These are phyloP conservation scores for Gasterosteus aculeatus DNA, from an alignment of 2,113 vertebrate genomes.

Conservation along the genomic window DNA sequence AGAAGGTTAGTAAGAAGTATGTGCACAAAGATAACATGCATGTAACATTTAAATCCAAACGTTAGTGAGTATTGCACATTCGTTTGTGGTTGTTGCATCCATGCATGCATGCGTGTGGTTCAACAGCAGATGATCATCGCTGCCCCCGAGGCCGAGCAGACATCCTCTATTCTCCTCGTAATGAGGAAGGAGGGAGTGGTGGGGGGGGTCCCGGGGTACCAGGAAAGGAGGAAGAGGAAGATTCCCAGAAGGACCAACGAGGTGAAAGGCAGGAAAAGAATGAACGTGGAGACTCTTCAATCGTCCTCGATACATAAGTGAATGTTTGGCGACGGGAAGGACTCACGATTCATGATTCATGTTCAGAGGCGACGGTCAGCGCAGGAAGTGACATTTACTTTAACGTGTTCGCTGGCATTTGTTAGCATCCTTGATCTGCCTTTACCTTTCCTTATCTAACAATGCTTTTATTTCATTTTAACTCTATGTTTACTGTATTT, in stretches of 20 bases:
- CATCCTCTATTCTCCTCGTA: conserved; percentile 39
- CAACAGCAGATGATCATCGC: too few species aligned
- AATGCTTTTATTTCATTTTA: neutral
- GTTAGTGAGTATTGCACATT: neutral
- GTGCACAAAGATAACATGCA: neutral
- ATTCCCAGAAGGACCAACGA: neutral
- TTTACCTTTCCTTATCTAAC: neutral
- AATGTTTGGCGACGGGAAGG: neutral
- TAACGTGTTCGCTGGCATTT: neutral
- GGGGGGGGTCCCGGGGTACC: conserved; percentile 33
- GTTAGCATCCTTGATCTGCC: neutral
- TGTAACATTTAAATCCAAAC: neutral
- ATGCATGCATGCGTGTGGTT: too few species aligned
- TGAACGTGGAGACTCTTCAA: neutral
- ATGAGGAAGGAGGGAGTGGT: too few species aligned
- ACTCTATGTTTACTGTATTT: neutral
- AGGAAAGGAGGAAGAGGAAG: conserved; percentile 25
- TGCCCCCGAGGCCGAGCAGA: conserved; percentile 8
- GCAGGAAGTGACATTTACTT: conserved; percentile 13
- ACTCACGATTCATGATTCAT: conserved; percentile 7
- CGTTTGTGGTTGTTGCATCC: neutral
- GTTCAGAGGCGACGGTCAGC: neutral
- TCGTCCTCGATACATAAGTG: neutral
- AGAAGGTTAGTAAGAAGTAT: neutral
- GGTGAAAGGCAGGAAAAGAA: neutral